Evolutionary conservation across 2,113 vertebrate genomes (phyloP).

Genomic region (Lampris megalopsis): DNA sequence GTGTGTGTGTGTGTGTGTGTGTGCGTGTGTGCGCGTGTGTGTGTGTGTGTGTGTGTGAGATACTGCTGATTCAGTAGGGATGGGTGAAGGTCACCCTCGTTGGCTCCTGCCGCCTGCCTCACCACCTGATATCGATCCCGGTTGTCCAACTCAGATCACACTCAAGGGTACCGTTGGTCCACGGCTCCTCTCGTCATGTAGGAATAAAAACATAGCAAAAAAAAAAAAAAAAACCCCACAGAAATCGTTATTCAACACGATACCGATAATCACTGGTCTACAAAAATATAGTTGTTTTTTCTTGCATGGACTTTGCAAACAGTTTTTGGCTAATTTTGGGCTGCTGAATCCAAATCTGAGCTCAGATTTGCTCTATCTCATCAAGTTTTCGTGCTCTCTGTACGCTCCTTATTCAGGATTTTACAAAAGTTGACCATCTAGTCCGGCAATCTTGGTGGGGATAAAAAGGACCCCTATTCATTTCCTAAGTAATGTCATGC

Average conservation of each 20-base stretch:
- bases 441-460: too few species aligned
- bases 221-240: constrained; percentile 60
- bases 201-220: too few species aligned
- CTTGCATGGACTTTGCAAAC: too few species aligned
- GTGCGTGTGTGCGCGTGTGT: constrained; percentile 1
- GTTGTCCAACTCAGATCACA: constrained; percentile 70
- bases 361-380: constrained; percentile 50
- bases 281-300: too few species aligned
- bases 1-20: constrained; percentile 36
- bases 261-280: constrained; percentile 56
- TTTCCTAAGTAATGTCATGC: too few species aligned
- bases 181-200: constrained; percentile 74
- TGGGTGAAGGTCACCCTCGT: constrained; percentile 84
- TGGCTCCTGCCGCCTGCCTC: constrained; percentile 72
- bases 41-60: constrained; percentile 49
- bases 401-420: too few species aligned
- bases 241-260: constrained; percentile 57
- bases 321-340: too few species aligned
- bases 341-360: too few species aligned
- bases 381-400: constrained; percentile 12
- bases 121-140: constrained; percentile 82
- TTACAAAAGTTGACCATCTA: too few species aligned
- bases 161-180: constrained; percentile 76
- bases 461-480: too few species aligned
- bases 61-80: constrained; percentile 84